These are phyloP conservation scores for Acipenser oxyrinchus DNA, from an alignment of 2,797 vertebrate genomes.

Conservation along the genomic window DNA sequence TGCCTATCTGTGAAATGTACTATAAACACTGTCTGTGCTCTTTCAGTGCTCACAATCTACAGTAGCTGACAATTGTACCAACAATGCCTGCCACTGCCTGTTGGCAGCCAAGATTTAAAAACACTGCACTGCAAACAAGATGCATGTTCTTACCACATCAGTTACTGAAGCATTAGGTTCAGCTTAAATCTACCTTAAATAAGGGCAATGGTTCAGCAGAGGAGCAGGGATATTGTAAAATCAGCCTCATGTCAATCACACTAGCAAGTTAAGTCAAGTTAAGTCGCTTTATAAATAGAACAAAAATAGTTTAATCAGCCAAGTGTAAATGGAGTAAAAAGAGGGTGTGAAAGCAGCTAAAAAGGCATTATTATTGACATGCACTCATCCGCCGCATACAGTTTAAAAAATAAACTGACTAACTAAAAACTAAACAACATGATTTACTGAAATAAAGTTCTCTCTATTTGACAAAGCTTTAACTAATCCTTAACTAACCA, in stretches of 20 bases:
- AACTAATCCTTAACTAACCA: too few species aligned
- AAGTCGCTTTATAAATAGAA: too few species aligned
- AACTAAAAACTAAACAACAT: too few species aligned
- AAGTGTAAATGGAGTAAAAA: not conserved
- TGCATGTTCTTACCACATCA: conserved; percentile 9
- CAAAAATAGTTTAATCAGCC: too few species aligned
- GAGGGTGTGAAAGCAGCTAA: not conserved
- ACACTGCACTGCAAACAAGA: conserved; percentile 10
- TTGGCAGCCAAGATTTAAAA: conserved; percentile 28
- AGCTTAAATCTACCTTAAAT: conserved; percentile 10
- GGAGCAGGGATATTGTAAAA: not conserved
- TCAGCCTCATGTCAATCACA: too few species aligned
- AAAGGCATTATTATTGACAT: too few species aligned
- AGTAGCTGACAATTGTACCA: conserved; percentile 2
- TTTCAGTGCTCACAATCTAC: conserved; percentile 22
- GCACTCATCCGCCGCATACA: too few species aligned
- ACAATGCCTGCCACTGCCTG: conserved; percentile 22
- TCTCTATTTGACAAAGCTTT: too few species aligned
- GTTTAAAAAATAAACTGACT: too few species aligned
- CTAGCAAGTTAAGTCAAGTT: too few species aligned
- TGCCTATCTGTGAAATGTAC: conserved; percentile 33
- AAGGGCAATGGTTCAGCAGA: conserved; percentile 1
- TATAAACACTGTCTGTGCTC: conserved; percentile 25
- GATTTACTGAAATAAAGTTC: too few species aligned
- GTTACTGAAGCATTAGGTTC: conserved; percentile 3